Conservation (phyloP, 2,113 vertebrate species). For the Numenius arquata region DNA sequence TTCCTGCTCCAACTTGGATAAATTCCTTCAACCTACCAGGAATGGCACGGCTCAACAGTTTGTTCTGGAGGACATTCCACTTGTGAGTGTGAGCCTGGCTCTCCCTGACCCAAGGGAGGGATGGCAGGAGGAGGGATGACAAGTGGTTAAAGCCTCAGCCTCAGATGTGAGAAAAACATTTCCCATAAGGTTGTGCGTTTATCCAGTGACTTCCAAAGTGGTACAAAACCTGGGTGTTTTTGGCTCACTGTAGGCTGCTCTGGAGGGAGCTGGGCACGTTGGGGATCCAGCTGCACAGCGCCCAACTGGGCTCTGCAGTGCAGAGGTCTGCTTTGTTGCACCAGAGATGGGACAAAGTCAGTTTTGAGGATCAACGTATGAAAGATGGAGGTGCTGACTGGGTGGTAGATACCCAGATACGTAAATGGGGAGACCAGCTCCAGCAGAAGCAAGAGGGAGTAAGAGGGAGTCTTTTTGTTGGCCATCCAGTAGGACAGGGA, state of each 20-base stretch:
- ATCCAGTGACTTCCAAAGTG: background rate
- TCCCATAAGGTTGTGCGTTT: background rate
- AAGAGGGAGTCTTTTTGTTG: background rate
- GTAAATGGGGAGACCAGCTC: background rate
- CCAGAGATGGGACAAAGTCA: background rate
- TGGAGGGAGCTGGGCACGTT: rapidly evolving
- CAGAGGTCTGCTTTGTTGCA: background rate
- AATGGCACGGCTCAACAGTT: background rate
- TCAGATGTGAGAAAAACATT: background rate
- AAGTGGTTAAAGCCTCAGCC: background rate
- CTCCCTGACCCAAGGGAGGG: background rate
- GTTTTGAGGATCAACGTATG: rapidly evolving
- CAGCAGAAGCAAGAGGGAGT: background rate
- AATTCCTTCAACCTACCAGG: background rate
- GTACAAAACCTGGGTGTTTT: background rate
- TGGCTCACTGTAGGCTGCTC: background rate
- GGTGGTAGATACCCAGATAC: background rate
- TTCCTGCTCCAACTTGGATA: background rate
- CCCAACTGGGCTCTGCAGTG: rapidly evolving
- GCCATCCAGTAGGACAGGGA: background rate
- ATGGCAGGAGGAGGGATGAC: background rate
- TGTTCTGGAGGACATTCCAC: background rate
- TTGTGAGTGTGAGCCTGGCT: background rate
- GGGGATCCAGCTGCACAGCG: background rate
- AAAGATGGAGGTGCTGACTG: background rate